Conservation (phyloP, 2,888 invertebrate genomes). For the Melipona beecheii region DNA sequence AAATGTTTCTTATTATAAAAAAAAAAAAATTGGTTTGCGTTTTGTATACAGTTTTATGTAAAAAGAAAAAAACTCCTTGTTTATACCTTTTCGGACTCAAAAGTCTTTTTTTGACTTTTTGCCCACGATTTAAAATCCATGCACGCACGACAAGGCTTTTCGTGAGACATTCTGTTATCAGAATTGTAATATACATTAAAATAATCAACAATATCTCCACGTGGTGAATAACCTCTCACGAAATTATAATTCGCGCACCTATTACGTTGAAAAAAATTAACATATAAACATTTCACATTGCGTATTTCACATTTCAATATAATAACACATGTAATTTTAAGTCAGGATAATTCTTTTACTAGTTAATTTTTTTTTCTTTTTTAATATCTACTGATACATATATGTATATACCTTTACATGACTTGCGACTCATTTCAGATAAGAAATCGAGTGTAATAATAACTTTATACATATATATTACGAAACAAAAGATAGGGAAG, state of each 20-base stretch:
- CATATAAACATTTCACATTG: background rate
- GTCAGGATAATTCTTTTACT: slow-evolving; percentile 1
- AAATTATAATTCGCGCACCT: slow-evolving; percentile 14
- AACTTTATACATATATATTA: slow-evolving; percentile 21
- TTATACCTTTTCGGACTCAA: slow-evolving; percentile 79
- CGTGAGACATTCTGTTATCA: slow-evolving; percentile 72
- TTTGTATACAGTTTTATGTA: background rate
- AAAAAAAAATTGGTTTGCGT: background rate
- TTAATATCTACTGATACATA: slow-evolving; percentile 4
- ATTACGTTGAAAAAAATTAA: slow-evolving; percentile 9
- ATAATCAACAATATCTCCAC: slow-evolving; percentile 31
- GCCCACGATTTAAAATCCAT: slow-evolving; percentile 91
- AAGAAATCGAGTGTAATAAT: slow-evolving; percentile 11
- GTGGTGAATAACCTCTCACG: slow-evolving; percentile 50
- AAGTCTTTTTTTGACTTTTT: slow-evolving; percentile 86
- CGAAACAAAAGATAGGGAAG: slow-evolving; percentile 19
- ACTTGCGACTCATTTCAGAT: slow-evolving; percentile 37
- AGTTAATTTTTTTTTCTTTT: slow-evolving; percentile 20
- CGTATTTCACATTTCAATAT: background rate
- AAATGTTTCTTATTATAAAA: slow-evolving; percentile 8
- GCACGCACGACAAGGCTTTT: slow-evolving; percentile 88
- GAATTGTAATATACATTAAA: slow-evolving; percentile 22
- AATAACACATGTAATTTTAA: background rate
- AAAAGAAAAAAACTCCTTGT: background rate
- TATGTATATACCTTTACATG: background rate